Evolutionary conservation across 2,113 vertebrate species (phyloP), one percentile per base, ranked within the genome.

Genomic region (Oryzias curvinotus): DNA sequence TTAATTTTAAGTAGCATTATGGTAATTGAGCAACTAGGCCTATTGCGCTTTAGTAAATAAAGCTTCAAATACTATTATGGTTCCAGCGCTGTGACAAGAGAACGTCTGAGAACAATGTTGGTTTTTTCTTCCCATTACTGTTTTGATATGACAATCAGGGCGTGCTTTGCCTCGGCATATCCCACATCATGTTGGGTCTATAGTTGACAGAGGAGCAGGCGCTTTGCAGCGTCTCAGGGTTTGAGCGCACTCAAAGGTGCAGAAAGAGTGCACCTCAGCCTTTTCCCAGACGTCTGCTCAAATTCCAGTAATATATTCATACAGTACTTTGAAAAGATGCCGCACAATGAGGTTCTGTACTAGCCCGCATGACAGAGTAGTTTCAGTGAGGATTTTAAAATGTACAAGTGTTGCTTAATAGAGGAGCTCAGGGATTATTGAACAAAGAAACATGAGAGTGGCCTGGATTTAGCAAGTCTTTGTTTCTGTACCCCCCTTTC

Each of bases 31-130:
- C 70, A 78, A 90, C 84, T 75, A 79, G 56, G 65, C 77, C 90
- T 80, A 89, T 84, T 91, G 80, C 78, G 88, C 90, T 92, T 94
- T 93, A 93, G 91, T 93, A 91, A 94, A 90, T 90, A 91, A 92
- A 91, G 81, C 86, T 83, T 90, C 92, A 85, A 91, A 88, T 80
- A 73, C 43, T 71, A 89, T 88, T 86, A 84, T 83, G 81, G 79
- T 85, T 88, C 83, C 61, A 64, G 79, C 77, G 68, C 70, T 77
- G 82, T 80, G 90, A 91, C 90, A 88, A 89, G 85, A 82, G 90
- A 88, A 48, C 87, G 78, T 73, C 71, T 36, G 78, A 79, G 79
- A 88, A 89, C 82, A 84, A 78, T 84, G 87, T 88, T 84, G 84
- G 86, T 86, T 82, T 36, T 72, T 75, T 62, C 74, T 80, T 80